phyloP scores from a whole-genome alignment of 2,888 invertebrate genomes.

The Epirrhoe tristata region DNA sequence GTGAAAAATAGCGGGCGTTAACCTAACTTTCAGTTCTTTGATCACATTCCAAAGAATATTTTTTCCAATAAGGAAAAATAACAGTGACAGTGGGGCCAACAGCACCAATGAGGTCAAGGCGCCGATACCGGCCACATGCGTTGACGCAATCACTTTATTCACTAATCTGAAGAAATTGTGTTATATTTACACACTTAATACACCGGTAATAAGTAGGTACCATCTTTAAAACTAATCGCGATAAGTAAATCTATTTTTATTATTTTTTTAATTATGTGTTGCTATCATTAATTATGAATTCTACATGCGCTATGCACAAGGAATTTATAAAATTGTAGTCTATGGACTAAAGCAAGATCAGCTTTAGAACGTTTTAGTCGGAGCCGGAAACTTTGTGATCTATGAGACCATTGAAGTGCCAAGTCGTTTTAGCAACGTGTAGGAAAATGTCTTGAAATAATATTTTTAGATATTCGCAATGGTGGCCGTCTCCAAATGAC shows the following conservation, averaged over 20 bases:
- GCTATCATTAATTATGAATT: not conserved
- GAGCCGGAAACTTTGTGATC: slow-evolving; percentile 19
- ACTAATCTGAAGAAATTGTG: slow-evolving; percentile 37
- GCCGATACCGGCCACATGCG: slow-evolving; percentile 47
- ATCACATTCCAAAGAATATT: slow-evolving; percentile 29
- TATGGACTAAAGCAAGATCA: not conserved
- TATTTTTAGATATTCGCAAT: slow-evolving; percentile 32
- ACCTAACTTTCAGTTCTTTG: no score
- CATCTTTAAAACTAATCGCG: slow-evolving; percentile 5
- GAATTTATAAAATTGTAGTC: not conserved
- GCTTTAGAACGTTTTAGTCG: not conserved
- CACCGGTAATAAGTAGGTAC: slow-evolving; percentile 8
- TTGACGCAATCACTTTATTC: slow-evolving; percentile 65
- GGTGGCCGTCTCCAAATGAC: slow-evolving; percentile 25
- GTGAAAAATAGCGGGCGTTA: no score
- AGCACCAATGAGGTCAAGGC: slow-evolving; percentile 76
- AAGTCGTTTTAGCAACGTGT: slow-evolving; percentile 20
- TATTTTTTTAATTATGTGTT: not conserved
- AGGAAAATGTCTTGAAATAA: slow-evolving; percentile 24
- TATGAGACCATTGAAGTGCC: slow-evolving; percentile 20
- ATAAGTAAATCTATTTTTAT: not conserved
- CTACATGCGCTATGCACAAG: not conserved
- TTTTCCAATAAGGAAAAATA: slow-evolving; percentile 51
- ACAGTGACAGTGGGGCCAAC: slow-evolving; percentile 41
- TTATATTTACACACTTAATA: slow-evolving; percentile 24